Evolutionary conservation across 2,113 vertebrate species (phyloP).

Genomic region (Macroglossus sobrinus): DNA sequence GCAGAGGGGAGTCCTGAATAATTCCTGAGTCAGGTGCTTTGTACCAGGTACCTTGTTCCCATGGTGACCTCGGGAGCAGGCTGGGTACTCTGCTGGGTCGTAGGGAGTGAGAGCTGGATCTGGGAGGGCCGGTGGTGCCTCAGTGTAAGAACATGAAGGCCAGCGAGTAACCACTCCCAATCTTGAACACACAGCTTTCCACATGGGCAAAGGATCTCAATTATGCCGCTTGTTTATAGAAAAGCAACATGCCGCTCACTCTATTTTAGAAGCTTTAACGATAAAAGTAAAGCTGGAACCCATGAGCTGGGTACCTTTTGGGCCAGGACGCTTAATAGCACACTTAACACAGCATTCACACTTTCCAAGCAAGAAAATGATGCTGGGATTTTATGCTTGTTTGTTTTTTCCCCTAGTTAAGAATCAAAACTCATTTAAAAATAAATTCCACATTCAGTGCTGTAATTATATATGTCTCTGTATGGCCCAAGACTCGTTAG

Average conservation of each 20-base stretch:
- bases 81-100: neutral
- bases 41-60: neutral
- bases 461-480: rapidly evolving
- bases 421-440: neutral
- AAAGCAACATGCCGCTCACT: rapidly evolving
- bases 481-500: neutral
- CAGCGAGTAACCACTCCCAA: rapidly evolving
- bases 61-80: neutral
- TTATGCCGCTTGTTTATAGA: rapidly evolving
- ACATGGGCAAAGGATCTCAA: rapidly evolving
- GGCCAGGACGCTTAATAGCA: rapidly evolving
- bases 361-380: neutral
- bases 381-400: neutral
- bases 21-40: too few relatives aligned
- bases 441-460: neutral
- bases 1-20: neutral
- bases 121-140: rapidly evolving
- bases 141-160: neutral
- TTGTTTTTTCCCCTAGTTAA: neutral
- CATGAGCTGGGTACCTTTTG: neutral
- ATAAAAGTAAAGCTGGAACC: neutral
- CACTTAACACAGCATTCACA: rapidly evolving
- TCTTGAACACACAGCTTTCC: neutral
- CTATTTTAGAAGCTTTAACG: neutral
- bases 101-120: neutral